These are phyloP conservation scores for Pelodiscus sinensis DNA, from an alignment of 2,113 vertebrate genomes.

Conservation along the genomic window DNA sequence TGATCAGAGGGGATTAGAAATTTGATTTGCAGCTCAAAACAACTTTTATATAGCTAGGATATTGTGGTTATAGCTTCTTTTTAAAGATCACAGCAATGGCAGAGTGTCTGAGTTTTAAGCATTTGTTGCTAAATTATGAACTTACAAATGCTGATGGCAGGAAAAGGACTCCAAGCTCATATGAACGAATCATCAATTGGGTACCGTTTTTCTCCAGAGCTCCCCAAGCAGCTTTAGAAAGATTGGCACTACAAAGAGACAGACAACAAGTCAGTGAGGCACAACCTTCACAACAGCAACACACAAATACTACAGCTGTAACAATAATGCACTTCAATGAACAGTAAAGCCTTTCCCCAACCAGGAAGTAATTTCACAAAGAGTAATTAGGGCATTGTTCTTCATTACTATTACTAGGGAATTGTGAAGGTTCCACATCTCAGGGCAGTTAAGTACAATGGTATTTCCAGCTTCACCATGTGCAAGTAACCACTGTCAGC, in stretches of 20 bases:
- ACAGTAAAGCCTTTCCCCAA: background rate
- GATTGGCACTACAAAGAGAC: constrained; percentile 86
- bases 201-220: constrained; percentile 91
- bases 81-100: background rate
- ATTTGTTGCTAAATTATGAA: constrained; percentile 28
- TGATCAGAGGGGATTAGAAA: background rate
- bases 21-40: background rate
- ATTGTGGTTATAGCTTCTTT: background rate
- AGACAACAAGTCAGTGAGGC: background rate
- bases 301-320: background rate
- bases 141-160: constrained; percentile 94
- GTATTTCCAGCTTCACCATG: background rate
- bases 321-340: background rate
- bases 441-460: constrained; percentile 31
- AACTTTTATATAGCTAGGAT: rapidly evolving
- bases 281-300: background rate
- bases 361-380: background rate
- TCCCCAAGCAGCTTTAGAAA: constrained; percentile 99
- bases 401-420: constrained; percentile 37
- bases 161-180: constrained; percentile 95
- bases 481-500: background rate
- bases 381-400: background rate
- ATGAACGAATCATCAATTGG: constrained; percentile 97
- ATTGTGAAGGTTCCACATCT: background rate
- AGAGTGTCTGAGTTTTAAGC: background rate